Base-by-base conservation (phyloP, 1,140 invertebrate species). In the Megathymus violae region DNA sequence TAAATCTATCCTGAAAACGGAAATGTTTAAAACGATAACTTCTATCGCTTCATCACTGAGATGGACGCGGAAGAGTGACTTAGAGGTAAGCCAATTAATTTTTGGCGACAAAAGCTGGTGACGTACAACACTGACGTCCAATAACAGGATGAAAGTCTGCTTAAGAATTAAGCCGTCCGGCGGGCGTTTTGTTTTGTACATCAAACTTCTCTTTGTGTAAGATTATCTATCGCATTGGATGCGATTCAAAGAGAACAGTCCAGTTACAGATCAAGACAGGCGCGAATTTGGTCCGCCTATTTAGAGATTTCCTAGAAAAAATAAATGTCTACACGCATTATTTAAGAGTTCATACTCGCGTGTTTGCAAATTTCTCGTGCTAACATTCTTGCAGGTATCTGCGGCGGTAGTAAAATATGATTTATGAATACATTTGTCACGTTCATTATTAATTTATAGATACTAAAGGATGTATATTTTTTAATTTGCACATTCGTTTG, bases 281-380 rank as follows among this genome's bases (percentile, higher is more conserved):
- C 68, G 60, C 48, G 70, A 67, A 82, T 78, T 64, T 75, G 72
- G 75, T 71, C 51, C 77, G 68, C 46, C 71, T 78, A 80, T 78
- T 82, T 78, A 65, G 38, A 74, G 52, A 34, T 60, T 76, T 69
- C 70, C 34, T 66, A 60, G 62, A 67, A 69, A 60, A n/a, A 60
- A 40, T 31, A 47, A 70, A 47, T 61, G 17, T 62, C 7, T 47
- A 15, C 46, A 14, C 14, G 31, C 46, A 34, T 50, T 54, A 46
- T 56, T 62, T 40, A 58, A 40, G 52, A 46, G 54, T 44, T 25
- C 31, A 22, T 36, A 34, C 10, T n/a, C 38, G 19, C 15, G 41
- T 56, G 50, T 69, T 69, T 64, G 67, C 67, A 64, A 62, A 69
- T 62, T 56, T 64, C n/a, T n/a, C n/a, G n/a, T n/a, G n/a, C n/a